phyloP scores from a whole-genome alignment of 1,140 invertebrate genomes.

The Grapholita molesta region DNA sequence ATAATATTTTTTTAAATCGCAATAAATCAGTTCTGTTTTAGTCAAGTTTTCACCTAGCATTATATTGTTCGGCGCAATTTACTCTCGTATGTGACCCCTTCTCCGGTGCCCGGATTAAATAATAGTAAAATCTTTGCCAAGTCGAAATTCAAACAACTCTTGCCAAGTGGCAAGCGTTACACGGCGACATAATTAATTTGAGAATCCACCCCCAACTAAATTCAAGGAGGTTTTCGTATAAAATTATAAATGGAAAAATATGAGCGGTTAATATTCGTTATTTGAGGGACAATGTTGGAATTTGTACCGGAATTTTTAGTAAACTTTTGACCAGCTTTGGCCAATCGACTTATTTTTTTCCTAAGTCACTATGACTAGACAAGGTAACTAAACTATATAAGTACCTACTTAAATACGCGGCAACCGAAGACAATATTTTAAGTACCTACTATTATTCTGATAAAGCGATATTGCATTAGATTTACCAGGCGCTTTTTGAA shows the following conservation, averaged over 20 bases:
- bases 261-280: neutral
- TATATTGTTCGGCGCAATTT: neutral
- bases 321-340: no score
- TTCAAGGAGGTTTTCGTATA: neutral
- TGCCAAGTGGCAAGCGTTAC: constrained; percentile 19
- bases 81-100: constrained; percentile 12
- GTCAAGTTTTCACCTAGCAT: no score
- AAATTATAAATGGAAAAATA: neutral
- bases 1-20: no score
- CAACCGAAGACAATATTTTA: no score
- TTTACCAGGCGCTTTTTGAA: no score
- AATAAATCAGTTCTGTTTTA: no score
- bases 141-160: constrained; percentile 16
- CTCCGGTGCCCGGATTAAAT: constrained; percentile 25
- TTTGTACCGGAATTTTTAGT: neutral
- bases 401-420: no score
- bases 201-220: neutral
- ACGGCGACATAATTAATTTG: constrained; percentile 19
- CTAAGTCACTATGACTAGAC: no score
- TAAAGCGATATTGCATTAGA: no score
- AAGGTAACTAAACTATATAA: no score
- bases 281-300: neutral
- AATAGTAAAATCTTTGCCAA: constrained; percentile 24
- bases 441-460: no score
- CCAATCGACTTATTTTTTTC: no score